A percentile compares a stretch with the other conserved stretches of the same genome.
These are phyloP conservation scores for Luidia sarsii DNA, from an alignment of 53 echinoderm and acorn worm species.

Conservation along the genomic window DNA sequence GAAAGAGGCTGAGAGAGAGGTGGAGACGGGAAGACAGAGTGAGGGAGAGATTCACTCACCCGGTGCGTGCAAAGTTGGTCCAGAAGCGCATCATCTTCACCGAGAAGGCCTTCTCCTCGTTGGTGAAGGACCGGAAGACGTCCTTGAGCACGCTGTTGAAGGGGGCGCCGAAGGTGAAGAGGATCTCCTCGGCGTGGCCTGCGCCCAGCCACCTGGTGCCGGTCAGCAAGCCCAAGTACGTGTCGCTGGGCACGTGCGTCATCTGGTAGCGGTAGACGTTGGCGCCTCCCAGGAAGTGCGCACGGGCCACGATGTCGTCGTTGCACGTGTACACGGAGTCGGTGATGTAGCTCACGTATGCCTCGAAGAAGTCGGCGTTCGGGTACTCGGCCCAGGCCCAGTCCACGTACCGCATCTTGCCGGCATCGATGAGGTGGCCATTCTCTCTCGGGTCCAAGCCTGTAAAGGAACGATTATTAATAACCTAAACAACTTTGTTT, in stretches of 20 bases:
- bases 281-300: slow-evolving; percentile 43
- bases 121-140: slow-evolving; percentile 9
- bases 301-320: slow-evolving; percentile 37
- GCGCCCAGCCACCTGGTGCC: slow-evolving; percentile 61
- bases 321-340: slow-evolving; percentile 57
- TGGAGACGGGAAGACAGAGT: no score
- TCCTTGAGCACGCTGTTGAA: slow-evolving; percentile 47
- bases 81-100: slow-evolving; percentile 78
- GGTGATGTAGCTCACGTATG: slow-evolving; percentile 12
- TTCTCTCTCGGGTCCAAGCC: no score
- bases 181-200: slow-evolving; percentile 60
- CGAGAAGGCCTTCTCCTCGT: slow-evolving; percentile 64
- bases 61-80: slow-evolving; percentile 82
- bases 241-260: not conserved
- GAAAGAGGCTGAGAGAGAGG: no score
- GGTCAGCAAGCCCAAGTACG: no score
- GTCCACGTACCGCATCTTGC: slow-evolving; percentile 49
- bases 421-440: not conserved
- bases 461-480: no score
- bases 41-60: slow-evolving; percentile 59
- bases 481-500: no score
- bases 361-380: slow-evolving; percentile 6
- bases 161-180: slow-evolving; percentile 56
- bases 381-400: slow-evolving; percentile 42
- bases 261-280: slow-evolving; percentile 49